phyloP scores from a whole-genome alignment of 2,888 invertebrate species.

The Brenthis daphne region DNA sequence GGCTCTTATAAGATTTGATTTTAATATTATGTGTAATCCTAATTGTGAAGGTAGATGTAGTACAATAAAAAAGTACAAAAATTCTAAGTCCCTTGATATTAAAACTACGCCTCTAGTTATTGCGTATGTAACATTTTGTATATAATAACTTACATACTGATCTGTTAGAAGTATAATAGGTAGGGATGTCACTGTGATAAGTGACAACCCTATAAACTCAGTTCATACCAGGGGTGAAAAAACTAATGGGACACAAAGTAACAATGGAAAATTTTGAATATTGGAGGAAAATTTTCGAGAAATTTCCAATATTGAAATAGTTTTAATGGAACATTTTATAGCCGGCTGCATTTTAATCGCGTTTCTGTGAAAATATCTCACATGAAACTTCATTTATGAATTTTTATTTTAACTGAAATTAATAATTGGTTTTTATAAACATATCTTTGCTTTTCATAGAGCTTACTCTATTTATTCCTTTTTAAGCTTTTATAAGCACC shows the following conservation, averaged over 20 bases:
- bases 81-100: too few relatives aligned
- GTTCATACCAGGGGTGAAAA: conserved; percentile 29
- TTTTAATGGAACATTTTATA: conserved; percentile 21
- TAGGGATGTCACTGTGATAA: too few relatives aligned
- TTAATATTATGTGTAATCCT: too few relatives aligned
- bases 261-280: conserved; percentile 34
- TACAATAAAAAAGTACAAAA: too few relatives aligned
- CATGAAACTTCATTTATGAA: conserved; percentile 2
- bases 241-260: conserved; percentile 36
- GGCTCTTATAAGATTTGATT: too few relatives aligned
- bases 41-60: too few relatives aligned
- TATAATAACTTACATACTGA: too few relatives aligned
- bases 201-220: conserved; percentile 5
- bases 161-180: neutral
- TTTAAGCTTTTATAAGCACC: too few relatives aligned
- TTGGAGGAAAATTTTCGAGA: conserved; percentile 29
- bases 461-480: too few relatives aligned
- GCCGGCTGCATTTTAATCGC: conserved; percentile 8
- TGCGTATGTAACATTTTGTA: too few relatives aligned
- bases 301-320: conserved; percentile 33
- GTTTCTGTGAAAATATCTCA: conserved; percentile 11
- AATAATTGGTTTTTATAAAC: neutral
- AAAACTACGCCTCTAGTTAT: too few relatives aligned
- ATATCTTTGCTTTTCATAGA: too few relatives aligned
- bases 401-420: neutral